phyloP scores from a whole-genome alignment of 1,140 invertebrate species.

The Conopomorpha cramerella region DNA sequence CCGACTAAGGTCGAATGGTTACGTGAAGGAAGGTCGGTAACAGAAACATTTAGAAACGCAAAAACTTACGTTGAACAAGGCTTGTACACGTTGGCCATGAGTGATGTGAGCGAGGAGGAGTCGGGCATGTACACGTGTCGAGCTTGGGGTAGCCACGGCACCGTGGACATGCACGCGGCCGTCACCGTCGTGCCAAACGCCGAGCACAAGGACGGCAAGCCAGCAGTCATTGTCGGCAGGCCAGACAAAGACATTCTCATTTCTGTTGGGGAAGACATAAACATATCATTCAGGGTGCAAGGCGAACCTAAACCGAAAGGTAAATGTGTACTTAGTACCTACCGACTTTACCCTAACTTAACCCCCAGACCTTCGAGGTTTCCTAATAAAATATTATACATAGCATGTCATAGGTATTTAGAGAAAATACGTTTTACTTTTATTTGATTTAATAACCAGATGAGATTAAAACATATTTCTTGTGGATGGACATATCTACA shows the following conservation, averaged over 20 bases:
- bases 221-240: conserved; percentile 76
- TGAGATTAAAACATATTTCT: too few species aligned
- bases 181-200: conserved; percentile 69
- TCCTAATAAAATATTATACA: too few species aligned
- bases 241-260: conserved; percentile 77
- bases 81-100: conserved; percentile 84
- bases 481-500: too few species aligned
- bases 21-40: conserved; percentile 64
- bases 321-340: too few species aligned
- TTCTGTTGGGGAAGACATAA: conserved; percentile 77
- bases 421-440: too few species aligned
- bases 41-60: conserved; percentile 62
- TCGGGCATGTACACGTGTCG: conserved; percentile 87
- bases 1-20: conserved; percentile 76
- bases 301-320: conserved; percentile 84
- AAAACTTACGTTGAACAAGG: conserved; percentile 76
- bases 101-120: conserved; percentile 78
- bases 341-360: too few species aligned
- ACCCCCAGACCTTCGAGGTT: too few species aligned
- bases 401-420: too few species aligned
- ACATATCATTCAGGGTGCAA: conserved; percentile 75
- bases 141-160: conserved; percentile 78
- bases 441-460: too few species aligned
- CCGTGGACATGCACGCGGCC: conserved; percentile 72
- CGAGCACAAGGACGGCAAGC: conserved; percentile 68